Base-by-base conservation (phyloP, 2,888 invertebrate genomes). In the Stramonita haemastoma region DNA sequence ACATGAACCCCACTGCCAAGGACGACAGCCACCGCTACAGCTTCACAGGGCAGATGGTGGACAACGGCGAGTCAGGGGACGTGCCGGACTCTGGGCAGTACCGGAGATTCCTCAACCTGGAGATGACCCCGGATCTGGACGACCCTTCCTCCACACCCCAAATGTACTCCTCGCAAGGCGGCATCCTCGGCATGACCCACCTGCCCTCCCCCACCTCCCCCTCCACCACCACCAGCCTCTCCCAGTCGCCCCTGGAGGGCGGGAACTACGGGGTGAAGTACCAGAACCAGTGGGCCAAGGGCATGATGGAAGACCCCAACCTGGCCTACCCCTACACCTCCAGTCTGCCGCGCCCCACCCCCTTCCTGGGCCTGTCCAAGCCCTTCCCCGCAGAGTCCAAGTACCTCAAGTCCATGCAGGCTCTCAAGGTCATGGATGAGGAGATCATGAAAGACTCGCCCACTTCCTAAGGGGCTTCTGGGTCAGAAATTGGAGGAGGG, bases 81-180 rank as follows among this genome's bases (percentile, higher is more conserved):
- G 91, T 93, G 91, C 92, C 93, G 1, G 93, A 93, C 36, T 92
- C 92, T 11, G 93, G 93, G 57, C 91, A 92, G 57, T 93, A 93
- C 90, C 93, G 93, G 66, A 91, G 92, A 85, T 93, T 91, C 81
- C 89, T 93, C 70, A 90, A 91, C 77, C 87, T 93, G 81, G 93
- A 93, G 79, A 91, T 93, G n/a, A 92, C 91, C 79, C 90, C 92
- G 1, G 92, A 93, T 81, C n/a, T 87, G n/a, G 90, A 92, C 26
- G 92, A 92, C 91, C 91, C 26, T 66, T 89, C 89, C 89, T 90
- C 87, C 87, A 84, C 73, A 88, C 87, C 60, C 77, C 88, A 17
- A 85, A 81, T 36, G n/a, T 87, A 73, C 87, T 22, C 86, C 66
- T 34, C 60, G 32, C 86, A 66, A 15, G 89, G 86, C 73, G 73